Evolutionary conservation across 2,888 invertebrate genomes (phyloP).

Genomic region (Sphaerophoria taeniata): DNA sequence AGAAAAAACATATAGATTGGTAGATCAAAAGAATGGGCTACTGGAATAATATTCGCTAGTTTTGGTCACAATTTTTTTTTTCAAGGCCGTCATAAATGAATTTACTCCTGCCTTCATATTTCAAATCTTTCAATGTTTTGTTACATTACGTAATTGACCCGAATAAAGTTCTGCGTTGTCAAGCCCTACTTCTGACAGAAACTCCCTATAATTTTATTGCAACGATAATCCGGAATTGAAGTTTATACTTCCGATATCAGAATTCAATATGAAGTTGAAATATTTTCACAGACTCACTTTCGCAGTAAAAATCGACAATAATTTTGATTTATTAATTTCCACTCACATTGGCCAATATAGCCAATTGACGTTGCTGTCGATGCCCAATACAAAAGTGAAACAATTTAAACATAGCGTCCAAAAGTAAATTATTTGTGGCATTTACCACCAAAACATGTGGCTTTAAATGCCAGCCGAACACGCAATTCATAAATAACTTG

Average conservation of each 20-base stretch:
- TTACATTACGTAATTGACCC: no score
- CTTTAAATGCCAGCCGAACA: constrained; percentile 65
- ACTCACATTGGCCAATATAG: neutral
- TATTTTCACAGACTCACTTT: constrained; percentile 28
- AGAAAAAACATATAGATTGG: no score
- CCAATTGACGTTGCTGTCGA: constrained; percentile 33
- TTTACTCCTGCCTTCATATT: no score
- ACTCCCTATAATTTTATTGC: constrained; percentile 45
- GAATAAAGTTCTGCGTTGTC: constrained; percentile 23
- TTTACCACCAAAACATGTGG: constrained; percentile 68
- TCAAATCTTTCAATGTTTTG: no score
- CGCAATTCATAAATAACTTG: constrained; percentile 67
- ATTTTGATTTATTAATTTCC: no score
- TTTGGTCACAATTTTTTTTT: no score
- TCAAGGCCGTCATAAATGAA: no score
- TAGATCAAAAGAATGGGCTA: no score
- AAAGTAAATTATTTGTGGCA: constrained; percentile 69
- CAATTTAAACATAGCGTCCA: constrained; percentile 67
- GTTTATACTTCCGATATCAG: constrained; percentile 47
- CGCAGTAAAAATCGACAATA: constrained; percentile 31
- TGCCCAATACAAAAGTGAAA: constrained; percentile 35
- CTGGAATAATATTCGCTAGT: no score
- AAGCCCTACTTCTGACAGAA: constrained; percentile 37
- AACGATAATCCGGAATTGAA: neutral
- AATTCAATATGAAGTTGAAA: constrained; percentile 51